Base-by-base conservation (phyloP, 2,797 vertebrate species). In the Mico argentatus region DNA sequence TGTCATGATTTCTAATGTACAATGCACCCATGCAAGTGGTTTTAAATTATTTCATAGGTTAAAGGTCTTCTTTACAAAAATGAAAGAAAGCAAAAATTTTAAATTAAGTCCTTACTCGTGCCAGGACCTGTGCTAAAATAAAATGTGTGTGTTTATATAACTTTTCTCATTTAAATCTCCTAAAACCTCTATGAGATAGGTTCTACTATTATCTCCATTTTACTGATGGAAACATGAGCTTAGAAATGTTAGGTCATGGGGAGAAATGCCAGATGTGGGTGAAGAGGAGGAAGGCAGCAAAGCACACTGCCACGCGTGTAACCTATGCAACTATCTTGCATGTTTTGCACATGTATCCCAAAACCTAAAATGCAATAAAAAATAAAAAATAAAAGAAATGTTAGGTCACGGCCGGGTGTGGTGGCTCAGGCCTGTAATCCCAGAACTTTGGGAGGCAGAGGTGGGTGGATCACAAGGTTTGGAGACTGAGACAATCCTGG, bases 41-140 rank as follows among this genome's bases (percentile, higher is more conserved):
- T 94, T 93, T 85, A 86, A 48, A 90, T 93, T 70, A 67, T 81
- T 85, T 79, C 36, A 89, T 55, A 95, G 39, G 30, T 79, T 88
- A 80, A 94, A 84, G 14, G 36, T 30, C n/a, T 76, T 86, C 48
- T 77, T 72, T 75, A 50, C 48, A 76, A 92, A 80, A 64, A 73
- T 46, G 33, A 94, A 24, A 22, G 44, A 81, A 90, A 61, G 15
- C n/a, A 73, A 36, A 41, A n/a, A 26, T 44, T 94, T 57, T n/a
- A n/a, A 50, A 82, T 26, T 52, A 80, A 67, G 41, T 59, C 46
- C 24, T 75, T 81, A 93, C 36, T 81, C 46, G 50, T 59, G 26
- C 12, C 26, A 97, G 64, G 41, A 67, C 93, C 41, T 88, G 19
- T 91, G 73, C 13, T 82, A 96, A 80, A 82, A 24, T 39, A 2